Percentiles rank a stretch among this genome's conserved stretches.
Conservation (phyloP, 2,113 vertebrate genomes). For the Salminus brasiliensis region DNA sequence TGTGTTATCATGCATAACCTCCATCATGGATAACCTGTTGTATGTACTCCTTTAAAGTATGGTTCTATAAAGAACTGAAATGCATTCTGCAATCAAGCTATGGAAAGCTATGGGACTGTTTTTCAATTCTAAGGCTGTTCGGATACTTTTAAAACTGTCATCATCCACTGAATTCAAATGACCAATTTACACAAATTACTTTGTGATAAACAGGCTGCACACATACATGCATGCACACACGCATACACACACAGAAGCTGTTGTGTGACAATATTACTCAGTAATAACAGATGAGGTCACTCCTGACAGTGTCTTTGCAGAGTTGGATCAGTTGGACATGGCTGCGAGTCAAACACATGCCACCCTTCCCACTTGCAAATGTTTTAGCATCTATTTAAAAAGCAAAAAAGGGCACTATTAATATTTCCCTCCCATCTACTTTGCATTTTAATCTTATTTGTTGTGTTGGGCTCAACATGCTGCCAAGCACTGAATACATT, state of each 20-base stretch:
- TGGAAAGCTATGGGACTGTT: neutral
- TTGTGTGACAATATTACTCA: neutral
- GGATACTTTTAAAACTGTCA: constrained; percentile 9
- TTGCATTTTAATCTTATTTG: constrained; percentile 75
- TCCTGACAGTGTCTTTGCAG: constrained; percentile 28
- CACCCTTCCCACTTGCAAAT: constrained; percentile 58
- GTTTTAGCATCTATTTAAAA: constrained; percentile 62
- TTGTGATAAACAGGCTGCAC: constrained; percentile 14
- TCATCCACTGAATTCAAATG: constrained; percentile 1
- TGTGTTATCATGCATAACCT: too few relatives aligned
- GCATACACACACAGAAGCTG: constrained; percentile 16
- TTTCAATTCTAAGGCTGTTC: neutral
- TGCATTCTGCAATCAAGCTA: constrained; percentile 36
- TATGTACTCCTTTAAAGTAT: too few relatives aligned
- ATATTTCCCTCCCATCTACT: constrained; percentile 55
- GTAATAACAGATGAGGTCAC: constrained; percentile 43
- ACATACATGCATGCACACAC: constrained; percentile 12
- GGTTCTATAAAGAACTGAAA: neutral
- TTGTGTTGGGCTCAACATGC: constrained; percentile 58
- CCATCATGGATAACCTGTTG: too few relatives aligned
- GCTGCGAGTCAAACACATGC: constrained; percentile 46
- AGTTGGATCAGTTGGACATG: constrained; percentile 52
- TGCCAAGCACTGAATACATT: constrained; percentile 58
- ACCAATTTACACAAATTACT: neutral
- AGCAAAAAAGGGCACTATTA: constrained; percentile 48